Conservation (phyloP, 2,888 invertebrate genomes). For the Apotomis betuletana region DNA sequence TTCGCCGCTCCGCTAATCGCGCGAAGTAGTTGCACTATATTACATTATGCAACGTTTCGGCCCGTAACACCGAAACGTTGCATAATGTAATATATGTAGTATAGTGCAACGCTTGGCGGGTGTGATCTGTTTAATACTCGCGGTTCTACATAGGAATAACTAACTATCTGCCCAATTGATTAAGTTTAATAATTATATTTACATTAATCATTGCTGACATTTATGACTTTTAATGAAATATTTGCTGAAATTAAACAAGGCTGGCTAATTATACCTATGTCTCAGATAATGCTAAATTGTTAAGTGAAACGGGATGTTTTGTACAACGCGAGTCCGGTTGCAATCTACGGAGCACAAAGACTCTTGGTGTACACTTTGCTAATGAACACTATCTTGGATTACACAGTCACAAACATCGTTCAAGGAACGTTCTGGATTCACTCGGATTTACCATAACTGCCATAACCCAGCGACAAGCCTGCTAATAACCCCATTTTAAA, state of each 20-base stretch:
- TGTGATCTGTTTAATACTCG: slow-evolving; percentile 24
- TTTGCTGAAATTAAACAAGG: slow-evolving; percentile 2
- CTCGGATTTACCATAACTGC: slow-evolving; percentile 34
- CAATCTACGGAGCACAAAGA: slow-evolving; percentile 84
- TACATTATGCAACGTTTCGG: too few relatives aligned
- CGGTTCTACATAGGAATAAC: slow-evolving; percentile 39
- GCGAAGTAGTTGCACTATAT: not conserved
- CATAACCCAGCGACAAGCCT: slow-evolving; percentile 26
- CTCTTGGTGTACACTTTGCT: slow-evolving; percentile 82
- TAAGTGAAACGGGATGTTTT: slow-evolving; percentile 60
- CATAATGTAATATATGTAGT: not conserved
- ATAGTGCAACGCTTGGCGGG: not conserved
- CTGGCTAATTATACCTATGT: slow-evolving; percentile 37
- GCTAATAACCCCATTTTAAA: slow-evolving; percentile 19
- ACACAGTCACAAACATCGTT: slow-evolving; percentile 82
- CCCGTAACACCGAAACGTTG: not conserved
- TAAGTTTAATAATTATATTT: slow-evolving; percentile 9
- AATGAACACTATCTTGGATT: slow-evolving; percentile 82
- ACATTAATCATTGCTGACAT: not conserved
- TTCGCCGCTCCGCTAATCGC: too few relatives aligned
- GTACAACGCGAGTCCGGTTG: slow-evolving; percentile 79
- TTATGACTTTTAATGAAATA: slow-evolving; percentile 1
- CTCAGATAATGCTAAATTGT: slow-evolving; percentile 20
- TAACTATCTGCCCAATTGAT: slow-evolving; percentile 23
- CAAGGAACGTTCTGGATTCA: slow-evolving; percentile 43